These are phyloP conservation scores for Drosophila baimaii DNA, from an alignment of 1,140 invertebrate species.

Conservation along the genomic window DNA sequence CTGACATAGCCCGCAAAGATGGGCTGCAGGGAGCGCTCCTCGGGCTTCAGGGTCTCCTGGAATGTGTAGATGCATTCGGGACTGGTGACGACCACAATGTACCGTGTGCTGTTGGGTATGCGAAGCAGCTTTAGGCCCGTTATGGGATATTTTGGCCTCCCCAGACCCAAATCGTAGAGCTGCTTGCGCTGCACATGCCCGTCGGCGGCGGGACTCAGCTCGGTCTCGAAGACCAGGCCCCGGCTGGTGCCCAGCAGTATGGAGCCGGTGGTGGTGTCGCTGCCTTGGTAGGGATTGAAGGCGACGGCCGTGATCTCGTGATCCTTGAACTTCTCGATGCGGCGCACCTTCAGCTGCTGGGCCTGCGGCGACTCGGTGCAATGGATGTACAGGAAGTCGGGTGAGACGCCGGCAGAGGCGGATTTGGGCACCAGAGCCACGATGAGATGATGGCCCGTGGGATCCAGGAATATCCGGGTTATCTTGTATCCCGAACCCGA, in stretches of 20 bases:
- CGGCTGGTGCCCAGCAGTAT: slow-evolving; percentile 95
- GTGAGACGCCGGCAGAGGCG: slow-evolving; percentile 85
- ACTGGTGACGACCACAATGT: slow-evolving; percentile 93
- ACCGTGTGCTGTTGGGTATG: slow-evolving; percentile 88
- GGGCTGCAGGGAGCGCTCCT: slow-evolving; percentile 89
- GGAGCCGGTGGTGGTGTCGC: slow-evolving; percentile 89
- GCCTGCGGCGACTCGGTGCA: slow-evolving; percentile 85
- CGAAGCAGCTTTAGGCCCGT: slow-evolving; percentile 94
- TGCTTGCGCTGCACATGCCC: slow-evolving; percentile 92
- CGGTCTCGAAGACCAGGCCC: slow-evolving; percentile 96
- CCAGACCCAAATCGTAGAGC: slow-evolving; percentile 94
- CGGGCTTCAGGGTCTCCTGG: slow-evolving; percentile 89
- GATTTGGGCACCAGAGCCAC: slow-evolving; percentile 89
- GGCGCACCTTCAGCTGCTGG: slow-evolving; percentile 86
- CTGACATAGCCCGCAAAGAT: slow-evolving; percentile 93
- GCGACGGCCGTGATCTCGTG: slow-evolving; percentile 95
- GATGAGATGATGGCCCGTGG: slow-evolving; percentile 93
- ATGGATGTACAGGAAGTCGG: slow-evolving; percentile 92
- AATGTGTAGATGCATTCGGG: slow-evolving; percentile 94
- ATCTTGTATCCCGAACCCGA: slow-evolving; percentile 86
- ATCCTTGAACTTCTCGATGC: slow-evolving; percentile 88
- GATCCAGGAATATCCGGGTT: slow-evolving; percentile 93
- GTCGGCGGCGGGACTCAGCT: slow-evolving; percentile 91
- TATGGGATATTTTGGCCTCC: slow-evolving; percentile 89
- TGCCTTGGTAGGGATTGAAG: slow-evolving; percentile 93